Conservation (phyloP, 2,797 vertebrate species). For the Chaetophractus vellerosus region DNA sequence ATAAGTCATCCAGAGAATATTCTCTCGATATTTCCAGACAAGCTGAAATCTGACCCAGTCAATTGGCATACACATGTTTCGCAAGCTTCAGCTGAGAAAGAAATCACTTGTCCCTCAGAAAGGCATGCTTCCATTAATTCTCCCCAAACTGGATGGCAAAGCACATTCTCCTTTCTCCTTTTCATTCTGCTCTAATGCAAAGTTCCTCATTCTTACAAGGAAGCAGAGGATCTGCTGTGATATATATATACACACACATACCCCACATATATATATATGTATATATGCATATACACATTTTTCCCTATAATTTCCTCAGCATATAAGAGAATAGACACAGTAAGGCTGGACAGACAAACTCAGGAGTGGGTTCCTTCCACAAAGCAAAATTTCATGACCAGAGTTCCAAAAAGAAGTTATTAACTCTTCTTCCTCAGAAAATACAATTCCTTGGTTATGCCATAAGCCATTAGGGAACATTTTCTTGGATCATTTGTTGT, state of each 20-base stretch:
- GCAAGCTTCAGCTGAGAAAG: background rate
- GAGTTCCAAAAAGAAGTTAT: background rate
- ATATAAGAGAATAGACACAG: background rate
- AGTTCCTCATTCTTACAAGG: background rate
- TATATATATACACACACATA: too few relatives aligned
- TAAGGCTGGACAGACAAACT: background rate
- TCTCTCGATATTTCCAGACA: constrained; percentile 9
- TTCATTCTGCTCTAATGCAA: background rate
- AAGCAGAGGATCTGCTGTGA: background rate
- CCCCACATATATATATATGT: too few relatives aligned
- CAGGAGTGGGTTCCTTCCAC: background rate
- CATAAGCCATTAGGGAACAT: background rate
- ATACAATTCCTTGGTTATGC: background rate
- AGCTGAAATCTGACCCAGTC: constrained; percentile 19
- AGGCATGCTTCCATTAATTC: background rate
- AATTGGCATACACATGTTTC: background rate
- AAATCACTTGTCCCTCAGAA: background rate
- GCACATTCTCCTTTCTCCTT: background rate
- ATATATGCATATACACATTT: background rate
- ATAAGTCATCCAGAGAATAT: background rate
- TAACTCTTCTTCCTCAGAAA: background rate
- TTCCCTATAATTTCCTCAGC: background rate
- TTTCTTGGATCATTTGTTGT: background rate
- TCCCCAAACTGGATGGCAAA: background rate
- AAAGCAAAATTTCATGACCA: background rate